A percentile compares a stretch with the other conserved stretches of the same genome.
These are phyloP conservation scores for Sesia apiformis DNA, from an alignment of 2,888 invertebrate species.

Conservation along the genomic window DNA sequence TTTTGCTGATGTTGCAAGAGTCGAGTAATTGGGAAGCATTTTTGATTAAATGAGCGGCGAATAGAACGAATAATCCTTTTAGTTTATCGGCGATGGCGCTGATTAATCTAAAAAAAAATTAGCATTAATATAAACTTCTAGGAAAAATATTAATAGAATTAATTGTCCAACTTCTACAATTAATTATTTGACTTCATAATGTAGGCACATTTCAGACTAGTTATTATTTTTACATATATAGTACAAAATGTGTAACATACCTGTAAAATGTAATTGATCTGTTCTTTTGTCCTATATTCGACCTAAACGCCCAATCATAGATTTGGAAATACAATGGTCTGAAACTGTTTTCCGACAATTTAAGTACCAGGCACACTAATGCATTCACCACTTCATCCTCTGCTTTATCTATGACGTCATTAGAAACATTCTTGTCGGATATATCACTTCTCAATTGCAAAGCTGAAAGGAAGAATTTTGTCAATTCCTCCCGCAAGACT, in stretches of 20 bases:
- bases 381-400: constrained; percentile 86
- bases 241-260: constrained; percentile 32
- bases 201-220: neutral
- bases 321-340: constrained; percentile 90
- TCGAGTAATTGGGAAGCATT: constrained; percentile 85
- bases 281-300: constrained; percentile 74
- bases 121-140: too few relatives aligned
- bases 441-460: constrained; percentile 79
- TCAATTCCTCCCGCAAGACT: constrained; percentile 79
- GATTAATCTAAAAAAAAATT: constrained; percentile 73
- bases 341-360: constrained; percentile 91
- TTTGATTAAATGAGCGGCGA: constrained; percentile 88
- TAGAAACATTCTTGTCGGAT: constrained; percentile 35
- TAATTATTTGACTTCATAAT: too few relatives aligned
- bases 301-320: constrained; percentile 88
- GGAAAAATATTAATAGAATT: too few relatives aligned
- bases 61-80: constrained; percentile 91
- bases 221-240: neutral
- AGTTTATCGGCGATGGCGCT: constrained; percentile 85
- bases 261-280: constrained; percentile 88
- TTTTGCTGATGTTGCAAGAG: constrained; percentile 78
- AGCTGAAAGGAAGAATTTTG: constrained; percentile 82
- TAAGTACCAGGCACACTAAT: constrained; percentile 86
- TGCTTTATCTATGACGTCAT: constrained; percentile 66
- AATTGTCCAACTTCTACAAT: too few relatives aligned